Percentiles rank a stretch among this genome's conserved stretches.
phyloP scores from a whole-genome alignment of 2,113 vertebrate species.

The Dermatemys mawii region DNA sequence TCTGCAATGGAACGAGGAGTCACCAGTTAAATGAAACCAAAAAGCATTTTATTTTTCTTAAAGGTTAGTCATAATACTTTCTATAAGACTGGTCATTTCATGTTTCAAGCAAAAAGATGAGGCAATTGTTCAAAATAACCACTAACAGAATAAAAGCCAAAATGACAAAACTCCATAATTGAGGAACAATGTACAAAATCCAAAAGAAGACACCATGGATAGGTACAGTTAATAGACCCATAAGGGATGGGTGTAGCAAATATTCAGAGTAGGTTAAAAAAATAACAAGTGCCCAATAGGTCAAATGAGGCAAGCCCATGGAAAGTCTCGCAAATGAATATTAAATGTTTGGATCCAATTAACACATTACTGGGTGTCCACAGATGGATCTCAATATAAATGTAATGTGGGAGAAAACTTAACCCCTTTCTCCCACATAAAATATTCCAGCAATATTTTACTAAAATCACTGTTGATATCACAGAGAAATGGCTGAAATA shows the following conservation, averaged over 20 bases:
- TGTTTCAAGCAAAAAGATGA: background rate
- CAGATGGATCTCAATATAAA: slow-evolving; percentile 9
- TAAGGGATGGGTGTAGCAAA: slow-evolving; percentile 1
- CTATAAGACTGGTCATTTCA: background rate
- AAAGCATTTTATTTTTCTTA: background rate
- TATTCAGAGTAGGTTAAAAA: background rate
- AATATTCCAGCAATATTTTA: background rate
- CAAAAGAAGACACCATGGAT: background rate
- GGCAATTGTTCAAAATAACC: background rate
- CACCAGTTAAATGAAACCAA: slow-evolving; percentile 1
- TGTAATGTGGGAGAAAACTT: background rate
- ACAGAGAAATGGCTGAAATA: slow-evolving; percentile 17
- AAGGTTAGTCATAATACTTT: background rate
- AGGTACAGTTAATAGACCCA: background rate
- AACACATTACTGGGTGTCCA: background rate
- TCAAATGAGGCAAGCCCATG: background rate
- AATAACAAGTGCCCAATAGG: background rate
- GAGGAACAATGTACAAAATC: background rate
- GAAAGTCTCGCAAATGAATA: background rate
- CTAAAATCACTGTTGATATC: background rate
- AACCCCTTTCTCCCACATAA: slow-evolving; percentile 16
- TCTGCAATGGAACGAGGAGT: slow-evolving; percentile 79
- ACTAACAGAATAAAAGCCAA: slow-evolving; percentile 3
- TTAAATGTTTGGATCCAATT: background rate
- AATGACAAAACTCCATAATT: background rate